These are phyloP conservation scores for Xerus inauris DNA, from an alignment of 2,113 vertebrate species.

Conservation along the genomic window DNA sequence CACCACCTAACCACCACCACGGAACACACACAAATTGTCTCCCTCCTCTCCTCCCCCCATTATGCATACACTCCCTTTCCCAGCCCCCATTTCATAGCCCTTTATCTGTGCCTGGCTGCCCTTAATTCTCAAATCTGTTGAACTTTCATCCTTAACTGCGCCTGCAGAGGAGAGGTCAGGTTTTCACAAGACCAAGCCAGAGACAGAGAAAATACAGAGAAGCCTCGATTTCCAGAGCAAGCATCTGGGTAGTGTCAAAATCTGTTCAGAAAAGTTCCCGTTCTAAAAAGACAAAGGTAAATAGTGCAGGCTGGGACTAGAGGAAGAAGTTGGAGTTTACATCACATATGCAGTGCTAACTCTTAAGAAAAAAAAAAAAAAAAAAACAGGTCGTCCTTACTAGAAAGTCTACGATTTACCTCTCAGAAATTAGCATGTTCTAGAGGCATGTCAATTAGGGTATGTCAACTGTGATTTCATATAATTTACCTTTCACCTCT, in stretches of 20 bases:
- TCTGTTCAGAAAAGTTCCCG: background rate
- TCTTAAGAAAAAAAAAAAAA: background rate
- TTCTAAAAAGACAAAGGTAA: slow-evolving; percentile 5
- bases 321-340: background rate
- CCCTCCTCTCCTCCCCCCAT: background rate
- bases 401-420: background rate
- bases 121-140: slow-evolving; percentile 4
- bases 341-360: background rate
- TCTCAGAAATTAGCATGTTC: background rate
- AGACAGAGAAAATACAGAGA: slow-evolving; percentile 45
- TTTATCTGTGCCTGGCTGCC: background rate
- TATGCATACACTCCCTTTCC: background rate
- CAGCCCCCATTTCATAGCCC: background rate
- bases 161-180: background rate
- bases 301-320: background rate
- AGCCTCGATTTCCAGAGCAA: slow-evolving; percentile 23
- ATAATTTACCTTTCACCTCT: background rate
- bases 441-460: background rate
- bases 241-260: slow-evolving; percentile 52
- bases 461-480: background rate
- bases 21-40: background rate
- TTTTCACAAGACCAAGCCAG: slow-evolving; percentile 23
- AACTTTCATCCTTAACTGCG: background rate
- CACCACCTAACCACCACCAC: background rate
- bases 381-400: background rate